Percentiles rank a stretch among this genome's conserved stretches.
Conservation (phyloP, 2,113 vertebrate genomes). For the Gulo gulo region DNA sequence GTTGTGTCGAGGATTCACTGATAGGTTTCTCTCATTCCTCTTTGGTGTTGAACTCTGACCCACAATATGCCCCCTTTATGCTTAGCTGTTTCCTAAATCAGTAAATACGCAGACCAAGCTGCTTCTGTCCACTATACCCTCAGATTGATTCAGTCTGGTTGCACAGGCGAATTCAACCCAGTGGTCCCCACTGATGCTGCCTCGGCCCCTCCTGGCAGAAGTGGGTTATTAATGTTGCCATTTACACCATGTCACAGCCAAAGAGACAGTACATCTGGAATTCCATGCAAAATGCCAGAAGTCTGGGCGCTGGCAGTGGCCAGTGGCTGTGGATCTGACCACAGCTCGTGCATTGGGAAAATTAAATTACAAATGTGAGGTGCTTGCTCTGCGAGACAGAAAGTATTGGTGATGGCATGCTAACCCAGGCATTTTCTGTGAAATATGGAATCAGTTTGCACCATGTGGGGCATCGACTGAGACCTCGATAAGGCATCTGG, state of each 20-base stretch:
- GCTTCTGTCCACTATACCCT: conserved; percentile 4
- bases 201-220: neutral
- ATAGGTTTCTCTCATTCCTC: neutral
- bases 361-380: neutral
- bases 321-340: neutral
- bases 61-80: conserved; percentile 19
- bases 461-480: conserved; percentile 68
- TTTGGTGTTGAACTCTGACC: conserved; percentile 61
- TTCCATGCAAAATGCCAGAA: neutral
- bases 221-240: neutral
- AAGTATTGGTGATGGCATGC: neutral
- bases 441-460: neutral
- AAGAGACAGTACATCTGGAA: neutral
- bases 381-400: neutral
- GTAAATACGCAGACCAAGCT: conserved; percentile 49
- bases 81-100: conserved; percentile 47
- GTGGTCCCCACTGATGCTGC: neutral
- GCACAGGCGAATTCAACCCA: neutral
- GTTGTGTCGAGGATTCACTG: neutral
- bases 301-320: neutral
- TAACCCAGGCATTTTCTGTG: neutral
- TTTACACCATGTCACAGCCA: neutral
- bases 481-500: conserved; percentile 69
- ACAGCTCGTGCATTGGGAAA: neutral
- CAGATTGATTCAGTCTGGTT: neutral